These are phyloP conservation scores for Diploptera punctata DNA, from an alignment of 2,888 invertebrate species.

Conservation along the genomic window DNA sequence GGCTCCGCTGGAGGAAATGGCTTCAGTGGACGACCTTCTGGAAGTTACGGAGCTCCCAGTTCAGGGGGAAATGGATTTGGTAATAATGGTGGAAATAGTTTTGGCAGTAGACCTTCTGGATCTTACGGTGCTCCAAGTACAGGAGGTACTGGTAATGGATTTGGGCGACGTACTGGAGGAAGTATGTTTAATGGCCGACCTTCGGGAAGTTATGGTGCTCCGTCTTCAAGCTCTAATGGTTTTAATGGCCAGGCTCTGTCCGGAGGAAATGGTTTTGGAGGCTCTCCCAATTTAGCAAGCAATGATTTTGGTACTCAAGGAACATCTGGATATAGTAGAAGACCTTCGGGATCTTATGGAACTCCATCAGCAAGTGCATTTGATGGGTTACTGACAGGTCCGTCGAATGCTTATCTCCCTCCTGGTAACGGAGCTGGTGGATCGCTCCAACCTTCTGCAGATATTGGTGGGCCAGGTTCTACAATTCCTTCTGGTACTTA, in stretches of 20 bases:
- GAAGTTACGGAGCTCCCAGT: not conserved
- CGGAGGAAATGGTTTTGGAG: not conserved
- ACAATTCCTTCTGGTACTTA: not conserved
- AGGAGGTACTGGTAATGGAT: not conserved
- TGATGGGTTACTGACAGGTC: not conserved
- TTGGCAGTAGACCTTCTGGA: not conserved
- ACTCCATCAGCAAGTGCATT: not conserved
- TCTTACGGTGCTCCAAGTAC: not conserved
- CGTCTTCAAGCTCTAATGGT: not conserved
- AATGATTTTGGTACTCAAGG: too few relatives aligned
- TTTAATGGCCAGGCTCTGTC: too few relatives aligned
- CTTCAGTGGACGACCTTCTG: not conserved
- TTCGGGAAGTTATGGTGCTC: not conserved
- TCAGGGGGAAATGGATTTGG: slow-evolving; percentile 1
- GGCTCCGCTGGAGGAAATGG: not conserved
- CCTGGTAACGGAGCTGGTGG: not conserved
- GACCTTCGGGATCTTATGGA: not conserved
- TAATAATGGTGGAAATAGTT: not conserved
- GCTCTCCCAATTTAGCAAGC: not conserved
- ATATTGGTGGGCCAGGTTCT: not conserved
- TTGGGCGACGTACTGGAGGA: not conserved
- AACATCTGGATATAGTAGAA: not conserved
- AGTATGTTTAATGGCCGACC: not conserved
- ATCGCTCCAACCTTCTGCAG: not conserved
- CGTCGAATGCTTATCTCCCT: not conserved